Percentiles rank a stretch among this genome's conserved stretches.
Conservation (phyloP, 2,113 vertebrate species). For the Tyto alba region DNA sequence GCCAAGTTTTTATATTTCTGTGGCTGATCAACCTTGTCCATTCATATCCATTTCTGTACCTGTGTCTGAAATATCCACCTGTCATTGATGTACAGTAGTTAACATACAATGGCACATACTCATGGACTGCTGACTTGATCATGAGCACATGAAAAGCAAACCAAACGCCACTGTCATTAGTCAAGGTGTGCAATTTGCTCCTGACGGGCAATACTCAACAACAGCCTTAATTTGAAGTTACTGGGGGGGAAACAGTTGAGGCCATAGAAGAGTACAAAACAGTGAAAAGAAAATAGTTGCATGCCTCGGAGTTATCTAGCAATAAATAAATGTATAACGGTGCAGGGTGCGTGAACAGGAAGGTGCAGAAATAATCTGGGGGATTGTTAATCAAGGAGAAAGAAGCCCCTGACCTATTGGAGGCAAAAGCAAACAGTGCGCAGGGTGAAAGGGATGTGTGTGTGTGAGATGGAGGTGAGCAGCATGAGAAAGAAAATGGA, state of each 20-base stretch:
- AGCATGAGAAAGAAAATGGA: neutral
- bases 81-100: accelerated
- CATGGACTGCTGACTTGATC: accelerated
- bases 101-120: accelerated
- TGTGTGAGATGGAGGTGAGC: neutral
- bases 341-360: neutral
- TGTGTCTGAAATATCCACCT: neutral
- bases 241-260: neutral
- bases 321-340: neutral
- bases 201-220: neutral
- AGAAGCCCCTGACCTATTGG: neutral
- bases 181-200: neutral
- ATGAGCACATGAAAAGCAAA: accelerated
- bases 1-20: neutral
- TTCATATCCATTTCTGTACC: neutral
- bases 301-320: neutral
- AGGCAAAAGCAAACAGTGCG: neutral
- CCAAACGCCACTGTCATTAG: neutral
- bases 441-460: neutral
- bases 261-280: neutral
- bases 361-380: neutral
- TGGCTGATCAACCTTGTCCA: neutral
- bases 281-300: neutral
- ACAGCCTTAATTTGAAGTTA: neutral
- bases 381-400: no score